Percentiles rank a stretch among this genome's conserved stretches.
Conservation (phyloP, 2,113 vertebrate species). For the Plecturocebus donacophilus region DNA sequence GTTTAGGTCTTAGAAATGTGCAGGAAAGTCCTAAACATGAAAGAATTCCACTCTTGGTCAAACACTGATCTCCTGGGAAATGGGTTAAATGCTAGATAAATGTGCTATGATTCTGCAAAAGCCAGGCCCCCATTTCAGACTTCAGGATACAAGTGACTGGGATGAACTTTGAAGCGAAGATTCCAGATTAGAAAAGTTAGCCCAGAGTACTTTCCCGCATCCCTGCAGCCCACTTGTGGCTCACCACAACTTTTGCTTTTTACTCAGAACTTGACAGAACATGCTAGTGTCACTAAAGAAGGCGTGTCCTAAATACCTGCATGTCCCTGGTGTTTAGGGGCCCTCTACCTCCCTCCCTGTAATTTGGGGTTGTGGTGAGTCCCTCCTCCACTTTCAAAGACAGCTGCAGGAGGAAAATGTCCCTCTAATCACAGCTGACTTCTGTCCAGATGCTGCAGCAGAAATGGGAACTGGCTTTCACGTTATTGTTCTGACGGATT, state of each 20-base stretch:
- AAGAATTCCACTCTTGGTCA: slow-evolving; percentile 39
- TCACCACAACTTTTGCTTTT: slow-evolving; percentile 39
- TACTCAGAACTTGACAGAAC: slow-evolving; percentile 26
- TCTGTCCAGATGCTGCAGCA: not conserved
- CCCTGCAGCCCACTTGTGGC: not conserved
- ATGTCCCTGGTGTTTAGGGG: not conserved
- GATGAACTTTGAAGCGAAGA: slow-evolving; percentile 48
- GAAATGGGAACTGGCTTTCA: not conserved
- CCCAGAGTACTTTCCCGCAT: not conserved
- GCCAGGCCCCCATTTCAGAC: slow-evolving; percentile 6
- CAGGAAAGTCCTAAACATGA: not conserved
- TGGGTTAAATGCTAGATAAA: slow-evolving; percentile 29
- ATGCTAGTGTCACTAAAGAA: not conserved
- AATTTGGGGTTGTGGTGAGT: not conserved
- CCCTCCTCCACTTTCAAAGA: slow-evolving; percentile 1
- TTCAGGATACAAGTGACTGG: slow-evolving; percentile 33
- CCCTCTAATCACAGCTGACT: slow-evolving; percentile 3
- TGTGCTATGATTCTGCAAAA: slow-evolving; percentile 39
- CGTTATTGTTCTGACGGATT: not conserved
- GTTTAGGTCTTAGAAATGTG: not conserved
- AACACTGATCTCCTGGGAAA: slow-evolving; percentile 29
- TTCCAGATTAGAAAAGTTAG: slow-evolving; percentile 44
- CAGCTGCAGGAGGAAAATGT: slow-evolving; percentile 36
- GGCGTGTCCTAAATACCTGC: not conserved
- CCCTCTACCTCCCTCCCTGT: not conserved